Conservation (phyloP, 2,888 invertebrate genomes). For the Aporophyla lueneburgensis region DNA sequence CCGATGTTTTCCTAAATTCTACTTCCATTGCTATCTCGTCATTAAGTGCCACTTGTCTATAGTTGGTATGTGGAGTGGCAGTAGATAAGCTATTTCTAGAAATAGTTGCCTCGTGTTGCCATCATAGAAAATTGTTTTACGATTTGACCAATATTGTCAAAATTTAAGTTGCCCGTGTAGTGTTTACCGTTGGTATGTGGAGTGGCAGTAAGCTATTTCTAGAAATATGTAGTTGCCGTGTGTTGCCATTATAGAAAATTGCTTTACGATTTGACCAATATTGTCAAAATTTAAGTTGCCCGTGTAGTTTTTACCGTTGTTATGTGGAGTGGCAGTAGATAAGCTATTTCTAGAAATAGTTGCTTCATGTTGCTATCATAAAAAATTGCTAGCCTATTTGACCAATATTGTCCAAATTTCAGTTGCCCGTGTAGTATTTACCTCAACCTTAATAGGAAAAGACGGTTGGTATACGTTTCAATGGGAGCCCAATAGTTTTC, state of each 20-base stretch:
- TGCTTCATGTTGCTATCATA: not conserved
- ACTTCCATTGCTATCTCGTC: not conserved
- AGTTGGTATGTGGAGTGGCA: too few species aligned
- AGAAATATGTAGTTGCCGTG: not conserved
- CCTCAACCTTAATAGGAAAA: constrained; percentile 40
- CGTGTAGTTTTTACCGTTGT: too few species aligned
- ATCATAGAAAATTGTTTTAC: not conserved
- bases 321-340: too few species aligned
- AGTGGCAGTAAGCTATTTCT: too few species aligned
- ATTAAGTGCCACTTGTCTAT: not conserved
- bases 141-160: not conserved
- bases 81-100: not conserved
- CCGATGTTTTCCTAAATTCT: not conserved
- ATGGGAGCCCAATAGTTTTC: constrained; percentile 42
- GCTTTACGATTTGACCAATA: not conserved
- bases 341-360: not conserved
- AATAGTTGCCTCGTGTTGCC: not conserved
- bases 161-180: constrained; percentile 15
- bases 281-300: too few species aligned
- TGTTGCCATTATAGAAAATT: not conserved
- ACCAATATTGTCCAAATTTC: not conserved
- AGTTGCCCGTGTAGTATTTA: constrained; percentile 12
- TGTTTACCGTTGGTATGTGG: not conserved
- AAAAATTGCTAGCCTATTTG: not conserved
- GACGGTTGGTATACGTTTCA: constrained; percentile 38